Evolutionary conservation across 2,113 vertebrate species (phyloP).

Genomic region (Saccopteryx bilineata): DNA sequence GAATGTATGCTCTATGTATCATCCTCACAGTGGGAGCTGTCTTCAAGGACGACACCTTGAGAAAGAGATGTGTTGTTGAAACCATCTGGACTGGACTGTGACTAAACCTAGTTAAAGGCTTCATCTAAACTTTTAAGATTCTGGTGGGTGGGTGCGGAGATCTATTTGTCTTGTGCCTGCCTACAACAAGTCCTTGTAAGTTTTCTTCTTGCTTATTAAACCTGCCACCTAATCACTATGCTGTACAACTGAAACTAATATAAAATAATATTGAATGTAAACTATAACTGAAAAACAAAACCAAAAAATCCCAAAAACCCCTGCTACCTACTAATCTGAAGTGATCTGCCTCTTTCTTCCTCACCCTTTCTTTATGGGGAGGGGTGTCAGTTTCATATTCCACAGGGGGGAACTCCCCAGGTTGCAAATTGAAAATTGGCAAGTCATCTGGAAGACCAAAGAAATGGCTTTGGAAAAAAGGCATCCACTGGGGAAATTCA

Average conservation of each 20-base stretch:
- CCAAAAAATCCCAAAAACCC: not conserved
- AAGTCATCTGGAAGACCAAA: not conserved
- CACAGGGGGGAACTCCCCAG: not conserved
- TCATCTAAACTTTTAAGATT: not conserved
- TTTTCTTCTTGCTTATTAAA: not conserved
- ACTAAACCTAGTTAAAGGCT: not conserved
- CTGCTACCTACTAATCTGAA: not conserved
- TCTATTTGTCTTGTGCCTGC: not conserved
- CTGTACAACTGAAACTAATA: not conserved
- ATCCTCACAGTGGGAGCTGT: not conserved
- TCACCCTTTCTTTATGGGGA: not conserved
- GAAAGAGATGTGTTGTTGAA: not conserved
- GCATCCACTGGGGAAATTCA: not conserved
- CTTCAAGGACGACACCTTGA: not conserved
- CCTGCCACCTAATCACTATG: not conserved
- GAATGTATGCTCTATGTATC: not conserved
- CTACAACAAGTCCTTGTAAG: not conserved
- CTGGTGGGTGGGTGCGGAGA: not conserved
- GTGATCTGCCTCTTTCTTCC: not conserved
- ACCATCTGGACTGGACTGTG: not conserved
- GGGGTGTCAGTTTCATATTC: not conserved
- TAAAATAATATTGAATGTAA: not conserved
- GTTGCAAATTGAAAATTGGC: not conserved
- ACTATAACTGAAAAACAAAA: not conserved
- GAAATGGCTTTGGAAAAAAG: not conserved